phyloP scores from a whole-genome alignment of 2,113 vertebrate species.

The Ageneiosus marmoratus region DNA sequence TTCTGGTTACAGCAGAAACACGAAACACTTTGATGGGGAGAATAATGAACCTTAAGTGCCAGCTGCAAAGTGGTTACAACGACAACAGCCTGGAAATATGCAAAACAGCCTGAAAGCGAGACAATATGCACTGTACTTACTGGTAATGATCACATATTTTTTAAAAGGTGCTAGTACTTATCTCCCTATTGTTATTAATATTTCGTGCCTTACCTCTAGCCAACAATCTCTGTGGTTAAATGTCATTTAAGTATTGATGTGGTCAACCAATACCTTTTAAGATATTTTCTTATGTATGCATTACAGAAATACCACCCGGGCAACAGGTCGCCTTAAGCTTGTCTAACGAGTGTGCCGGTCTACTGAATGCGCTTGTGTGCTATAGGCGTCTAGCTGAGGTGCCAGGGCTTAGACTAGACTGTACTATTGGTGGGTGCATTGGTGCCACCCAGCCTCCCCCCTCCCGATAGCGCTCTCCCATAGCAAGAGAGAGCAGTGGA shows the following conservation, averaged over 20 bases:
- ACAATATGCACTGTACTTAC: slow-evolving; percentile 42
- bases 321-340: slow-evolving; percentile 34
- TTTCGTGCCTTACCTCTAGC: slow-evolving; percentile 40
- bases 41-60: slow-evolving; percentile 15
- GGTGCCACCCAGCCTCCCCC: slow-evolving; percentile 36
- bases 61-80: slow-evolving; percentile 24
- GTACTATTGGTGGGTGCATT: slow-evolving; percentile 31
- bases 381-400: slow-evolving; percentile 47
- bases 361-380: slow-evolving; percentile 42
- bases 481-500: slow-evolving; percentile 28
- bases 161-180: slow-evolving; percentile 38
- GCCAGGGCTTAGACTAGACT: slow-evolving; percentile 48
- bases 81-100: slow-evolving; percentile 24
- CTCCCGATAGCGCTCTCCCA: slow-evolving; percentile 30
- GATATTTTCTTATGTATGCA: slow-evolving; percentile 16
- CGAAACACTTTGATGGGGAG: slow-evolving; percentile 53
- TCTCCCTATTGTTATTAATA: slow-evolving; percentile 28
- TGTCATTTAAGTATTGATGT: slow-evolving; percentile 21
- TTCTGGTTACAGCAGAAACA: slow-evolving; percentile 54
- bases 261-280: slow-evolving; percentile 31
- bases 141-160: slow-evolving; percentile 40
- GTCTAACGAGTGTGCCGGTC: slow-evolving; percentile 41
- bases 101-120: slow-evolving; percentile 36
- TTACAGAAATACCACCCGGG: slow-evolving; percentile 28
- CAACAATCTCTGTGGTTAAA: slow-evolving; percentile 37